phyloP scores from a whole-genome alignment of 2,888 invertebrate species.

The Glyphotaelius pellucidus region DNA sequence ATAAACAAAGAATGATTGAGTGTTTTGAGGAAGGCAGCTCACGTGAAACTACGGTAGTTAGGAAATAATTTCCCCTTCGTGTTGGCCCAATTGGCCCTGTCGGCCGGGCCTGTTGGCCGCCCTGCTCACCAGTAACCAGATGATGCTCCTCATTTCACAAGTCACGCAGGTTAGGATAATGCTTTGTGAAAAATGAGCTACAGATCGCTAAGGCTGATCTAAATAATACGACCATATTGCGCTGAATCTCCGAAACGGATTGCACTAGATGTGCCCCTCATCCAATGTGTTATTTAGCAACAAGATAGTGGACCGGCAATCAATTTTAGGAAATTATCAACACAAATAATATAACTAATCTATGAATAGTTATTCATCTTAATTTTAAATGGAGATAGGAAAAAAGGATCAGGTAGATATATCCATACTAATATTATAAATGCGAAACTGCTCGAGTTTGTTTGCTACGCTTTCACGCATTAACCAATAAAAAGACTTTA shows the following conservation, averaged over 20 bases:
- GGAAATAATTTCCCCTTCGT: constrained; percentile 36
- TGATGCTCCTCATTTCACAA: constrained; percentile 47
- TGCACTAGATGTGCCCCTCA: not conserved
- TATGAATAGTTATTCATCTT: not conserved
- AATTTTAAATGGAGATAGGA: not conserved
- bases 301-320: not conserved
- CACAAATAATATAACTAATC: not conserved
- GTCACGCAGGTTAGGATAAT: constrained; percentile 38
- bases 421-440: no score
- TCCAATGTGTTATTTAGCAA: not conserved
- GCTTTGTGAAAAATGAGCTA: constrained; percentile 44
- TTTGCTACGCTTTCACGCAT: no score
- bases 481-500: no score
- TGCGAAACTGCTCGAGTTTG: no score
- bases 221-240: not conserved
- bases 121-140: constrained; percentile 17
- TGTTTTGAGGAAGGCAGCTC: not conserved
- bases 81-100: not conserved
- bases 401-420: no score
- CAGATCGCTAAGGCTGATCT: constrained; percentile 38
- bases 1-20: not conserved
- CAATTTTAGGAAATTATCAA: no score
- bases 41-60: constrained; percentile 24
- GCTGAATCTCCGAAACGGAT: not conserved
- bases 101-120: not conserved